Conservation (phyloP, 2,113 vertebrate genomes). For the Lycocorax pyrrhopterus region DNA sequence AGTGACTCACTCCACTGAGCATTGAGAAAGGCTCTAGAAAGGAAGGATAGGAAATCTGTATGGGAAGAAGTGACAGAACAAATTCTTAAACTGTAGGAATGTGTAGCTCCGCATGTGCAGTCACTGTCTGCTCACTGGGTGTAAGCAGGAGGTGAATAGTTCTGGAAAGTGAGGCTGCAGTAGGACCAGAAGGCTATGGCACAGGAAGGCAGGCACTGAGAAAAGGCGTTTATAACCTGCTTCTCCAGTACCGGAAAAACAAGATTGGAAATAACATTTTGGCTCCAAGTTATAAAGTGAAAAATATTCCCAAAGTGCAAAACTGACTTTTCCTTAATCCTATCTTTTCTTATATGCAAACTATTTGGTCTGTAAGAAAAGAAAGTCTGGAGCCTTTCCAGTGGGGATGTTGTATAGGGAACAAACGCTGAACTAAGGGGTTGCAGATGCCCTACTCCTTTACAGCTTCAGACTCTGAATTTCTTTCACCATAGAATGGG, state of each 20-base stretch:
- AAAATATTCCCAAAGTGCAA: not conserved
- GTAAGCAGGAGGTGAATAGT: not conserved
- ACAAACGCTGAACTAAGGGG: not conserved
- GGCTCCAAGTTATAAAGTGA: not conserved
- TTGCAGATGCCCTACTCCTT: not conserved
- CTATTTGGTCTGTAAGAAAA: not conserved
- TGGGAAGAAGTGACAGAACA: not conserved
- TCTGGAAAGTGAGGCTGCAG: not conserved
- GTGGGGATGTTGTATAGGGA: not conserved
- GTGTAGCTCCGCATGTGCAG: accelerated
- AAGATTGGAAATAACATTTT: not conserved
- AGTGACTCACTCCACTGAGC: not conserved
- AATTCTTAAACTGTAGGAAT: not conserved
- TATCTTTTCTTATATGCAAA: not conserved
- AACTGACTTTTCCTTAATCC: not conserved
- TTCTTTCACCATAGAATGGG: not conserved
- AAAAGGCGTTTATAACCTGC: not conserved
- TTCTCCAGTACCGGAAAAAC: not conserved
- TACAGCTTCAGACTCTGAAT: not conserved
- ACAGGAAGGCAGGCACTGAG: not conserved
- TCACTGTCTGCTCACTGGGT: not conserved
- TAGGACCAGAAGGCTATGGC: not conserved
- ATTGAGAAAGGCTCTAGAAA: not conserved
- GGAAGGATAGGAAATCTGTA: not conserved
- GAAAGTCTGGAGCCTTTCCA: not conserved